Evolutionary conservation across 2,797 vertebrate genomes (phyloP).

Genomic region (Phaenicophaeus curvirostris): DNA sequence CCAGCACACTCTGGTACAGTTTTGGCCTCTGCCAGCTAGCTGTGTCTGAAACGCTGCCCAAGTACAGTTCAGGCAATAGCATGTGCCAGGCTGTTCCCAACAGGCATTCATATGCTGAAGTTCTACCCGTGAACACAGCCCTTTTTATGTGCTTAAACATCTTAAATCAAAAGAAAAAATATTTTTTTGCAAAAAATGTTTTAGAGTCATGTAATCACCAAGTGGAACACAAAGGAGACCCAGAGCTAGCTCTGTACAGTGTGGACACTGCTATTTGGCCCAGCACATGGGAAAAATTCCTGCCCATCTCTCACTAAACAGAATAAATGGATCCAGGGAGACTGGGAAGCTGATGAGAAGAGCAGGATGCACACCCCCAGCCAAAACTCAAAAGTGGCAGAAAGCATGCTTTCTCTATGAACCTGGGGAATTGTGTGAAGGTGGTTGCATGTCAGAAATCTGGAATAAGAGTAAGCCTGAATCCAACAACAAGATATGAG

Average conservation of each 20-base stretch:
- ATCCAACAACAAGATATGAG: background rate
- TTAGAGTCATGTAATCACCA: background rate
- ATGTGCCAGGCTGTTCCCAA: background rate
- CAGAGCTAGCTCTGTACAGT: background rate
- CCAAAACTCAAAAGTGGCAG: background rate
- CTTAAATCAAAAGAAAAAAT: background rate
- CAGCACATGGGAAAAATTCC: background rate
- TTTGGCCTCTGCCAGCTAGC: background rate
- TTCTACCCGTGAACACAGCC: background rate
- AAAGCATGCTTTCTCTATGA: background rate
- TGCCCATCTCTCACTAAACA: background rate
- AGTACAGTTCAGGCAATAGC: background rate
- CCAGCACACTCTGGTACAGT: background rate
- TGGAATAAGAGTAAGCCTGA: background rate
- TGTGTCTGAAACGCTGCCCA: background rate
- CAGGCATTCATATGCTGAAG: background rate
- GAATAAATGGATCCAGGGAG: background rate
- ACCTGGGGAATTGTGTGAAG: background rate
- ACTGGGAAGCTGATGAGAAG: background rate
- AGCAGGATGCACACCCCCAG: background rate
- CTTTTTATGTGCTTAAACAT: background rate
- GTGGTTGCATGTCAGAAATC: background rate
- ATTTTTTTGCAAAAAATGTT: background rate
- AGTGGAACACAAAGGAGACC: background rate
- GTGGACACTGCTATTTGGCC: background rate